Base-by-base conservation (phyloP, 2,113 vertebrate genomes). In the Chaetorhynchus papuensis region DNA sequence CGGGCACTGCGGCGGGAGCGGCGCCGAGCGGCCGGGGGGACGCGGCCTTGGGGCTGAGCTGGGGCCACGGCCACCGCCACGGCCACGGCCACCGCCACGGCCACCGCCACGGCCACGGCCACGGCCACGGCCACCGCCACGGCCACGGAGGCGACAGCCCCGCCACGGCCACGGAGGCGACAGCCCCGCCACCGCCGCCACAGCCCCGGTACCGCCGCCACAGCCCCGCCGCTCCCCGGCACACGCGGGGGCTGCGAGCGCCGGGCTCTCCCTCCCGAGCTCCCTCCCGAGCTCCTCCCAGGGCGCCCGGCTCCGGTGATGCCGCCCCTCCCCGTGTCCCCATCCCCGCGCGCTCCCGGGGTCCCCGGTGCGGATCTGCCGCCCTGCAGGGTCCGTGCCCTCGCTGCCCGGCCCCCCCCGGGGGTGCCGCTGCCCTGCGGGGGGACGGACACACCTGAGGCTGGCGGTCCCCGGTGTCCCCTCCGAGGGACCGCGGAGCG, bases 311-410 rank as follows among this genome's bases (percentile, higher is more conserved):
- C 56, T 3, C 9, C 0, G 2, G 24, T 0, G 5, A 6, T 16
- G 41, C 20, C 23, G 64, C 39, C 12, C 10, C 2, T 18, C 68
- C 22, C 57, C n/a, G 9, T 2, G 57, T 18, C 39, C 39, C 27
- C 70, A 3, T 54, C 61, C 63, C 33, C 44, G n/a, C 5, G 20
- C 2, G 20, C 8, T 3, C 27, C 18, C 7, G n/a, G 15, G 17
- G 10, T 2, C 7, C 26, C 5, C 52, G 3, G 5, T 0, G 5
- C 0, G 50, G 6, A 15, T 6, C 6, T 0, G n/a, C 1, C 4
- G 2, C 23, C 52, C 14, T 6, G 10, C 61, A 0, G 18, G n/a
- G 11, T 30, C 35, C 31, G 37, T 22, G 12, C 31, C 21, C 3
- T 24, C 12, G 2, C 56, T 9, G 17, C 47, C 20, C 42, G 2